Base-by-base conservation (phyloP, 2,888 invertebrate species). In the Dusona sp. region DNA sequence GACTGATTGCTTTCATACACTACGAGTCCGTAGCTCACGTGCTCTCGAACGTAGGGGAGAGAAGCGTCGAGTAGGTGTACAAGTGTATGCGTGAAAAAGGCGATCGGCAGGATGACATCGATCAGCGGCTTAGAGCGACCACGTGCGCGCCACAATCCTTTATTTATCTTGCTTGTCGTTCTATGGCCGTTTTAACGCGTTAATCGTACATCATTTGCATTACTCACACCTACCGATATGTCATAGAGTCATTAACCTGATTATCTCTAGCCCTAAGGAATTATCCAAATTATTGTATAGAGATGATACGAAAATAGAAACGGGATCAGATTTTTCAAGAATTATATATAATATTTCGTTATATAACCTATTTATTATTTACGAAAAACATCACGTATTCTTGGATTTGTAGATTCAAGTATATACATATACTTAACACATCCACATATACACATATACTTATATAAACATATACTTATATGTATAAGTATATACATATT, bases 51-150 rank as follows among this genome's bases (percentile, higher is more conserved):
- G 54, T 16, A 25, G 19, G 22, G 19, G 8, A 45, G 22, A 13
- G 19, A 42, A 64, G 38, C 57, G 16, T 38, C 29, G 57, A 72
- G 51, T 33, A n/a, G 3, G 33, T 42, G 7, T 33, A 51, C 48
- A 22, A 65, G 65, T 67, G 38, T 38, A n/a, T 38, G 38, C 9
- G 78, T 33, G 45, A 54, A 74, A 68, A 68, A 79, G 74, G 61
- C 83, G 85, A 85, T 75, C 79, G 70, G 83, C 83, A 64, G 74
- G 83, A 85, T 79, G 74, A 51, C 79, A 83, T 83, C 83, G 67
- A 83, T 86, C 86, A 81, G 22, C 54, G 61, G 74, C 38, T 65
- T 9, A n/a, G 45, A 75, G 42, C 29, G 25, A 84, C 22, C 86
- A 79, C 83, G 77, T 83, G 77, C 65, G 13, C 48, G 25, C 33